Base-by-base conservation (phyloP, 1,140 invertebrate species). In the Macrocentrus cingulum region DNA sequence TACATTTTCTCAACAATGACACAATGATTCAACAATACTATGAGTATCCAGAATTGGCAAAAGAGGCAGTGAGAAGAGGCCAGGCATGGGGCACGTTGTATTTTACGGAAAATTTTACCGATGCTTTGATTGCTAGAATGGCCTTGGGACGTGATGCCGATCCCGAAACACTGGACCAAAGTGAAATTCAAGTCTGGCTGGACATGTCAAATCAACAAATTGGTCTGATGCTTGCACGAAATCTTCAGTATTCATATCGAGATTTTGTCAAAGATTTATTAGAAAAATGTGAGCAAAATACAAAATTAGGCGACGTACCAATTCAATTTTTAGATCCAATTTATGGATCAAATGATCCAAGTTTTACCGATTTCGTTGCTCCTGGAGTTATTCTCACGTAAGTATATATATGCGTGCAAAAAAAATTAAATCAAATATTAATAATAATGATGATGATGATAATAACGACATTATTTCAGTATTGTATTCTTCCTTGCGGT, bases 121-220 rank as follows among this genome's bases (percentile, higher is more conserved):
- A 88, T 56, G 87, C 90, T 22, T 79, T 97, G 1, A 80, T 89
- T 0, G 85, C 86, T 2, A 83, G 91, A 62, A 83, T 92, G 62
- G 81, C 84, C 23, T 68, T 88, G 51, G 87, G 89, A 18, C 83
- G 83, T 51, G 81, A 85, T 48, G 85, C 87, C 0, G 87, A 90
- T 62, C 86, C 91, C 36, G 87, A 88, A 59, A 91, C 90, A n/a
- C 80, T 96, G 5, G 83, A 87, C 37, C 87, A 87, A 45, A 93
- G 92, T 46, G 88, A 91, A 68, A 86, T 96, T 29, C 81, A 87
- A 66, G 87, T 97, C 18, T 90, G 88, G 85, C 82, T 94, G 48
- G 94, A 97, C 75, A 94, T 94, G 87, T 95, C 49, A 90, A 88
- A 95, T 84, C 91, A 95, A 75, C 92, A 95, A 80, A 93, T 96